Percentiles rank a stretch among this genome's conserved stretches.
phyloP scores from a whole-genome alignment of 1,140 invertebrate species.

The Zaprionus tsacasi region DNA sequence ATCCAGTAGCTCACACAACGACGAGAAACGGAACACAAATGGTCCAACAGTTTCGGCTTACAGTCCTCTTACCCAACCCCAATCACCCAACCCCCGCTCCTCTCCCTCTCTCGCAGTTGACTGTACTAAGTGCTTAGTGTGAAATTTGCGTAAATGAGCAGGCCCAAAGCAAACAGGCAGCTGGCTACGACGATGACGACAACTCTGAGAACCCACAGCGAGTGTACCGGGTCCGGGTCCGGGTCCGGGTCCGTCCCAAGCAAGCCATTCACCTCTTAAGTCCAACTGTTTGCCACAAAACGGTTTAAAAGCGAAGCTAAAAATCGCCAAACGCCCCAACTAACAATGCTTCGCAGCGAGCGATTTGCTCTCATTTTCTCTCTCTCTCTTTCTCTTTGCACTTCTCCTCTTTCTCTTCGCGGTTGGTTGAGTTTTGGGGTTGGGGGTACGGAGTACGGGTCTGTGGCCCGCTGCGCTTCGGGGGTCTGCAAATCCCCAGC shows the following conservation, averaged over 20 bases:
- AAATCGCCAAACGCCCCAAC: constrained; percentile 49
- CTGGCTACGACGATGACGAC: neutral
- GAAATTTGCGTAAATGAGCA: constrained; percentile 66
- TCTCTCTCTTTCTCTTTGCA: too few species aligned
- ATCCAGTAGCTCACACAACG: neutral
- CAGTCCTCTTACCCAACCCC: neutral
- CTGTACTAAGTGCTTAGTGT: constrained; percentile 58
- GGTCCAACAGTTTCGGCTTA: constrained; percentile 55
- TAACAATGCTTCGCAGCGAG: constrained; percentile 3
- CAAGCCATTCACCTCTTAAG: constrained; percentile 72
- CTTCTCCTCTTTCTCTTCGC: neutral
- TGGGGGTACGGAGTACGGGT: neutral
- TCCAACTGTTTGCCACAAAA: constrained; percentile 49
- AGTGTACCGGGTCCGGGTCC: neutral
- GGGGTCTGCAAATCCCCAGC: constrained; percentile 70
- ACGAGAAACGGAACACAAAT: constrained; percentile 20
- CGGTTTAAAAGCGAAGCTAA: constrained; percentile 58
- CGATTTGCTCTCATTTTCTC: constrained; percentile 16
- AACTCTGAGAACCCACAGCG: neutral
- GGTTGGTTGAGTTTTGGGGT: constrained; percentile 15
- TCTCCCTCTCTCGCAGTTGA: constrained; percentile 21
- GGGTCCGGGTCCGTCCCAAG: neutral
- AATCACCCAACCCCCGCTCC: neutral
- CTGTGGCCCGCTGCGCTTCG: constrained; percentile 33
- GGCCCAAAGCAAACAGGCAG: constrained; percentile 28